These are phyloP conservation scores for Carduelis carduelis DNA, from an alignment of 2,797 vertebrate species.

Conservation along the genomic window DNA sequence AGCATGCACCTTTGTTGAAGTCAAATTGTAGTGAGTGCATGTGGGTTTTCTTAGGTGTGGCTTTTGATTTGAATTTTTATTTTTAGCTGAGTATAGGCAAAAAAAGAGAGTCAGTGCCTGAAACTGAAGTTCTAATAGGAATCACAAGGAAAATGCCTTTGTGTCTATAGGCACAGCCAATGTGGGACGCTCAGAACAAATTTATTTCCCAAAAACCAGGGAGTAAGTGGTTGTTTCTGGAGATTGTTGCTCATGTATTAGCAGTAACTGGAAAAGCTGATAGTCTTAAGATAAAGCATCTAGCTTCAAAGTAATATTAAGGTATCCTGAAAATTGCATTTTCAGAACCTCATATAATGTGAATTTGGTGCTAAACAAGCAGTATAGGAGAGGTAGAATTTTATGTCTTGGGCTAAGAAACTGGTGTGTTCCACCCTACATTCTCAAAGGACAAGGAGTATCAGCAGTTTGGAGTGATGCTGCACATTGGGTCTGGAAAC, in stretches of 20 bases:
- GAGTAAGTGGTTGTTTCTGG: not conserved
- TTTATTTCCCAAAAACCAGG: not conserved
- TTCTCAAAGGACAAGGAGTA: not conserved
- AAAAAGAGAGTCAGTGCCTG: not conserved
- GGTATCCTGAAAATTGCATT: not conserved
- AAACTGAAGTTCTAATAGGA: not conserved
- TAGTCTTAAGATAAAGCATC: not conserved
- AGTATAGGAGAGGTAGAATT: not conserved
- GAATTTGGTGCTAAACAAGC: not conserved
- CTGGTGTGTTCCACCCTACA: no score
- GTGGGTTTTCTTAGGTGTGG: not conserved
- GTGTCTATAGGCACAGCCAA: not conserved
- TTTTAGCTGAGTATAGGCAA: not conserved
- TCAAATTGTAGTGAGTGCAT: not conserved
- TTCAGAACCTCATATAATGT: not conserved
- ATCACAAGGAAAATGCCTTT: not conserved
- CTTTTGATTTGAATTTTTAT: not conserved
- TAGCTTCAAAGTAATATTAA: not conserved
- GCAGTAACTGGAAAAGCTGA: not conserved
- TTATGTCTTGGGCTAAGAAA: not conserved
- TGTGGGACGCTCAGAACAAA: not conserved
- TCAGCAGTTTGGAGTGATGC: not conserved
- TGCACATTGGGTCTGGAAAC: not conserved
- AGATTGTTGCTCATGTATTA: not conserved
- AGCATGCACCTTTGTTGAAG: not conserved